These are phyloP conservation scores for Pristionchus japonicus DNA, from an alignment of 2,888 invertebrate genomes.

Conservation along the genomic window DNA sequence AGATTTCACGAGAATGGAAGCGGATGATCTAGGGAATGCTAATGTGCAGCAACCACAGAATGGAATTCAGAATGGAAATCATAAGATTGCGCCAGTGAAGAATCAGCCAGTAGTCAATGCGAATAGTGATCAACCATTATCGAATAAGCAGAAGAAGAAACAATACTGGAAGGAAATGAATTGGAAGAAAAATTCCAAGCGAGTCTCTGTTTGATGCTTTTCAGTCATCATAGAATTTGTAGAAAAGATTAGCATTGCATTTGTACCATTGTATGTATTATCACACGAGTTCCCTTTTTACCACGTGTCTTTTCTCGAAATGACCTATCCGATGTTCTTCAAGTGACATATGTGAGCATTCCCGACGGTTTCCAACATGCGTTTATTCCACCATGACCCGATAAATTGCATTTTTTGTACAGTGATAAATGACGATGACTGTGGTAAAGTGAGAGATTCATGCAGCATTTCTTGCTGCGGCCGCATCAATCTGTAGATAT, in stretches of 20 bases:
- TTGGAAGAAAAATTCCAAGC: neutral
- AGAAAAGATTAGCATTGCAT: neutral
- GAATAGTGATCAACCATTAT: neutral
- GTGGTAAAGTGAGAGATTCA: neutral
- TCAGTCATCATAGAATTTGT: neutral
- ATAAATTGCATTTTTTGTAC: neutral
- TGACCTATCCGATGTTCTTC: neutral
- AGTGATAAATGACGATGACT: too few relatives aligned
- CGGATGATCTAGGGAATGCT: neutral
- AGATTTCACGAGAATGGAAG: conserved; percentile 6
- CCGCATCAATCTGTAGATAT: neutral
- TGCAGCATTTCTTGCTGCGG: neutral
- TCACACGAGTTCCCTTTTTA: neutral
- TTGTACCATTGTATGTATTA: neutral
- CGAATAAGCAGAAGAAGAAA: neutral
- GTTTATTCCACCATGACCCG: conserved; percentile 15
- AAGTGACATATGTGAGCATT: neutral
- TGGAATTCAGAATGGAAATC: neutral
- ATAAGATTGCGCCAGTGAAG: neutral
- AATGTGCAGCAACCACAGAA: neutral
- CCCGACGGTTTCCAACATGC: neutral
- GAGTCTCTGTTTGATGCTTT: neutral
- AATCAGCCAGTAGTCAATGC: neutral
- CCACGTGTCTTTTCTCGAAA: neutral
- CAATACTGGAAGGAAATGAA: neutral